Evolutionary conservation across 2,113 vertebrate species (phyloP), one percentile per base, ranked within the genome.

Genomic region (Amphiprion percula): DNA sequence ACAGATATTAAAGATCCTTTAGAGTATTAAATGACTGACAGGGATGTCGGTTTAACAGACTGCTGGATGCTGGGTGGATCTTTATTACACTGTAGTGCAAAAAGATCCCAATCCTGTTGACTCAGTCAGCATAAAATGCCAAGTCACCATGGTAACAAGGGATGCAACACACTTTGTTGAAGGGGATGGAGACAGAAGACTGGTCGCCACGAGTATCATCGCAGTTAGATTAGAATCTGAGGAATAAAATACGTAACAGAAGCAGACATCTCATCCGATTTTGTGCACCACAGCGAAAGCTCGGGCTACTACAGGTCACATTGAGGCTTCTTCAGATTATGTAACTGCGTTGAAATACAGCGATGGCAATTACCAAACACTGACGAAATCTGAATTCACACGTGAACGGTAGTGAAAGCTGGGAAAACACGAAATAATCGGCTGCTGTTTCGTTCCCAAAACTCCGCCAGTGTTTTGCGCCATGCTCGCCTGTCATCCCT

Each of bases 101-200:
- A 37, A 71, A 65, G 17, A 86, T 71, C 39, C 71, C 75, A 77
- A 63, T 82, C 58, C 71, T 61, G 86, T 77, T 81, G 88, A 92
- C 90, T 91, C 89, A 92, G 87, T 87, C 90, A 86, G 86, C 85
- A 88, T 73, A 89, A 84, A 82, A 94, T 87, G 92, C 86, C 82
- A 90, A 74, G 92, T 95, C 92, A 88, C 95, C 92, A 95, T 95
- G 94, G 94, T 87, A 95, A 95, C 95, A 91, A 77, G 63, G 88
- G 90, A 95, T 92, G 91, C 94, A 90, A 90, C 77, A 83, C 67
- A 67, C 79, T 75, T 84, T 68, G 72, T 64, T 68, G 64, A 44
- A 68, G 71, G 15, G 62, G 81, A 82, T 53, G 72, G 65, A 63
- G 81, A 65, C 24, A 10, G 74, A 39, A 28, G 65, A 39, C 55